Conservation (phyloP, 2,797 vertebrate genomes). For the Telmatherina bonti region DNA sequence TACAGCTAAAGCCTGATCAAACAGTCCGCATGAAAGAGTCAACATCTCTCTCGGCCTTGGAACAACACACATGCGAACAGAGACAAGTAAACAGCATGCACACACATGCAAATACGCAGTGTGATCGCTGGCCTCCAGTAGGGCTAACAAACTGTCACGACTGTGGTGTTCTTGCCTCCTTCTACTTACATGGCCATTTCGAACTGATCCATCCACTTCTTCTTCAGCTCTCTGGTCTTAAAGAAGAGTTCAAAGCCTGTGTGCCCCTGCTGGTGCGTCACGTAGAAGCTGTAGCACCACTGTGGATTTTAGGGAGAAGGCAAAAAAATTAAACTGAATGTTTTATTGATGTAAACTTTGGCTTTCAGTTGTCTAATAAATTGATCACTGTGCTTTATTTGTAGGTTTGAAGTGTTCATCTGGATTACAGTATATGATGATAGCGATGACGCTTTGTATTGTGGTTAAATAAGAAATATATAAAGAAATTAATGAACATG, state of each 20-base stretch:
- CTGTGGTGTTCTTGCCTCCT: neutral
- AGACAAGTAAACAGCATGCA: conserved; percentile 38
- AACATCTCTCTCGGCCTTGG: conserved; percentile 62
- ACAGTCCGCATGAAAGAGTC: conserved; percentile 69
- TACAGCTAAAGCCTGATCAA: conserved; percentile 73
- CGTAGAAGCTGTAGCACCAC: conserved; percentile 97
- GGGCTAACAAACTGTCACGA: conserved; percentile 6
- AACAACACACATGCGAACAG: conserved; percentile 61
- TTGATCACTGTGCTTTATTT: neutral
- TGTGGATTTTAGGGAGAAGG: conserved; percentile 74
- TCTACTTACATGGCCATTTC: conserved; percentile 96
- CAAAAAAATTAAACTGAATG: conserved; percentile 13
- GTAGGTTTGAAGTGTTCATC: conserved; percentile 2
- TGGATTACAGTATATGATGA: neutral
- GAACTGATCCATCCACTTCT: conserved; percentile 98
- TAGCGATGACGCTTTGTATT: neutral
- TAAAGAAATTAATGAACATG: too few relatives aligned
- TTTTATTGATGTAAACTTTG: neutral
- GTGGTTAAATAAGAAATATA: neutral
- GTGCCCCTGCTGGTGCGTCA: conserved; percentile 94
- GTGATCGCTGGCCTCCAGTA: conserved; percentile 11
- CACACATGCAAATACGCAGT: conserved; percentile 3
- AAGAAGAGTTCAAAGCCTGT: conserved; percentile 94
- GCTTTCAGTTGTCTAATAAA: neutral
- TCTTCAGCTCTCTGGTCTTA: conserved; percentile 97